Base-by-base conservation (phyloP, 2,113 vertebrate species). In the Circaetus gallicus region DNA sequence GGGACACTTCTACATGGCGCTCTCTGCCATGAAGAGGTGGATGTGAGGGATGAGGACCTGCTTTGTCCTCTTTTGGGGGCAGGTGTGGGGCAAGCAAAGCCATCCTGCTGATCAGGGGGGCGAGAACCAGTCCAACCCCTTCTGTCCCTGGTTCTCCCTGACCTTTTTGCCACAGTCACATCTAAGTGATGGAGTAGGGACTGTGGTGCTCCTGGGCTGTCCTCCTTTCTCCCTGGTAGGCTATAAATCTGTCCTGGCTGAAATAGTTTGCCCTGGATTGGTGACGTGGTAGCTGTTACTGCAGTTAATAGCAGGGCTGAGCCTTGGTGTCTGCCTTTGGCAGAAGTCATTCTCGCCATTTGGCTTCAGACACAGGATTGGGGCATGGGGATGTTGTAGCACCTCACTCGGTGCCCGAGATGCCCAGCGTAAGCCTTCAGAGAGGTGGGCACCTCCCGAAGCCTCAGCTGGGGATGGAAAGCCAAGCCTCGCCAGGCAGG, bases 31-130 rank as follows among this genome's bases (percentile, higher is more conserved):
- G 3, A 66, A 62, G 50, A 73, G 34, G 5, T 31, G 14, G 2
- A 11, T 81, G 22, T 4, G 25, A 70, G 42, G 42, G 32, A 42
- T 36, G 28, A 89, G 28, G 65, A 65, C 22, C 17, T 45, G 36
- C 42, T 93, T 86, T 76, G 31, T 61, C 38, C 29, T 89, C 34
- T 73, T 78, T 15, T 42, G 36, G 32, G 13, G 11, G 16, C 18
- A 70, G 34, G 8, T 38, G 34, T 70, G 40, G 40, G 28, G 26
- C 34, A 90, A 52, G 49, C 45, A 70, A 73, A 45, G 21, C 73
- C 36, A 66, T 53, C 50, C 45, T 56, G 34, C 36, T 0, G 0
- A 53, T 56, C 17, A 10, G 17, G 31, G 32, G 9, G 11, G 5
- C 0, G 1, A 85, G 45, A 82, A 53, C 10, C 36, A 28, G 24